Evolutionary conservation across 2,797 vertebrate species (phyloP), one percentile per base, ranked within the genome.

Genomic region (Gorsachius magnificus): DNA sequence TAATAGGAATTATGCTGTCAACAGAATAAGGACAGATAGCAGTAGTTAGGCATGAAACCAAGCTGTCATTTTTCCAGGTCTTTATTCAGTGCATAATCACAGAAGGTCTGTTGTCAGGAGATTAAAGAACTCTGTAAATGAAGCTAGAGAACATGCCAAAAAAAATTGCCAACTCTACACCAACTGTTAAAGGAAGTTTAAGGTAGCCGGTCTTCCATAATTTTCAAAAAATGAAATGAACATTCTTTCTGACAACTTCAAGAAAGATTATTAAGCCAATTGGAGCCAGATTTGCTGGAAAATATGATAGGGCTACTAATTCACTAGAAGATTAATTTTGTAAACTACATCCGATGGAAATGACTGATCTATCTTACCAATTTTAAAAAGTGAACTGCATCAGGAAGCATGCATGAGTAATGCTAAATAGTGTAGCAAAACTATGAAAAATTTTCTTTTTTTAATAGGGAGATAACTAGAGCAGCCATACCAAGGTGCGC

Each of bases 81-180:
- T 71, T 94, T 92, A 46, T 57, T 90, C 94, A 95, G 95, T 91
- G 61, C 81, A 53, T 66, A 92, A 83, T 93, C 81, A 60, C 92
- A 92, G 91, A 57, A 90, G 83, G 94, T 94, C 95, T 98, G 93
- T 88, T 93, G 51, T 83, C 77, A 96, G 79, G 89, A 96, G 97
- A 97, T 97, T 97, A 96, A 89, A 91, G 82, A 87, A 61, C 26
- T 86, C 74, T 71, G 56, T 33, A 95, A 90, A 89, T 87, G 68
- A 90, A 94, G 45, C 43, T 86, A 74, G 56, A 83, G 83, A 88
- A 92, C 17, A 46, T 45, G 48, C 36, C 4, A 86, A 86, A 90
- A 90, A 78, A 88, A 95, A 92, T 64, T 92, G 85, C 86, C n/a
- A 57, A 91, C 90, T 65, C 89, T 91, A 43, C 60, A 83, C 79